These are phyloP conservation scores for Tetragnatha montana DNA, from an alignment of 2,888 invertebrate genomes.

Conservation along the genomic window DNA sequence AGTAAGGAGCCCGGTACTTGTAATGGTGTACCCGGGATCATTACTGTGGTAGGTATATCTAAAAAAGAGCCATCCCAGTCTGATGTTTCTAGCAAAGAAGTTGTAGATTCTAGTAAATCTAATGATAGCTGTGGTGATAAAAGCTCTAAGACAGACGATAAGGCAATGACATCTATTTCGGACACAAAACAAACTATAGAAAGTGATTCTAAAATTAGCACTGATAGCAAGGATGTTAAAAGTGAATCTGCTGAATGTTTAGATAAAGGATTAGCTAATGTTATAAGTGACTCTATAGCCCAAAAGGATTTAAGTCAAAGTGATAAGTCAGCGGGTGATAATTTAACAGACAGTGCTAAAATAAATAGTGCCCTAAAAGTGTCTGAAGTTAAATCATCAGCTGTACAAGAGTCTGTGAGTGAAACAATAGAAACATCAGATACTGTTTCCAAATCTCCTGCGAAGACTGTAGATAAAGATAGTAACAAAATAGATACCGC, in stretches of 20 bases:
- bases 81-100: conserved; percentile 9
- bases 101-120: conserved; percentile 23
- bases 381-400: conserved; percentile 9
- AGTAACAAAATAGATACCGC: no score
- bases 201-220: conserved; percentile 41
- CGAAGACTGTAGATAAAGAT: no score
- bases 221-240: conserved; percentile 11
- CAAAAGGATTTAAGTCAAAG: background rate
- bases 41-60: conserved; percentile 60
- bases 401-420: background rate
- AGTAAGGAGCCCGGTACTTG: conserved; percentile 23
- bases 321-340: conserved; percentile 7
- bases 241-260: background rate
- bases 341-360: conserved; percentile 63
- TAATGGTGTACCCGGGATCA: conserved; percentile 65
- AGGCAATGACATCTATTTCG: background rate
- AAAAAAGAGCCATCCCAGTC: conserved; percentile 41
- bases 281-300: background rate
- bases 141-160: background rate
- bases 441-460: background rate
- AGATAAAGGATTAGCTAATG: background rate
- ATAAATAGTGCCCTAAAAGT: conserved; percentile 30
- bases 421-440: conserved; percentile 4
- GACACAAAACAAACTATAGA: conserved; percentile 22
- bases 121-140: background rate